phyloP scores from a whole-genome alignment of 1,140 invertebrate species.

The Drosophila kohkoa region DNA sequence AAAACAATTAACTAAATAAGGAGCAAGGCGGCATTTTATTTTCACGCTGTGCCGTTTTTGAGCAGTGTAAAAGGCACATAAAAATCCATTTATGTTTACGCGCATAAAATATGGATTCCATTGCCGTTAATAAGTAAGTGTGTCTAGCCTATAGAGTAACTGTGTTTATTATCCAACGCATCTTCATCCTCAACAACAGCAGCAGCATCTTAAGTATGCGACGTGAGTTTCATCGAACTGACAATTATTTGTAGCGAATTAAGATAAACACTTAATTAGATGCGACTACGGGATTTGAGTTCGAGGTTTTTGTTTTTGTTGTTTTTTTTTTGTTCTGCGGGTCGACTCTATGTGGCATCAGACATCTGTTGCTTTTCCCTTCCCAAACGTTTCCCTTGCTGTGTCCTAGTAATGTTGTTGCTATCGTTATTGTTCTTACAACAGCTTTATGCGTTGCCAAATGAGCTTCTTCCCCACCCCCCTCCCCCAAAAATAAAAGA shows the following conservation, averaged over 20 bases:
- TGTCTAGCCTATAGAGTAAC: conserved; percentile 13
- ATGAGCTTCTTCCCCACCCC: conserved; percentile 27
- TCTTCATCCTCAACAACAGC: too few species aligned
- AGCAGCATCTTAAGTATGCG: background rate
- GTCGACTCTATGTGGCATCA: background rate
- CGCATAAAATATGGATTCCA: conserved; percentile 8
- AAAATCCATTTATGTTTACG: conserved; percentile 13
- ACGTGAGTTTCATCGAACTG: conserved; percentile 53
- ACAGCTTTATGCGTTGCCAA: conserved; percentile 27
- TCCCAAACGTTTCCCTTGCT: background rate
- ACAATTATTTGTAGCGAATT: conserved; percentile 65
- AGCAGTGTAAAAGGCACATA: background rate
- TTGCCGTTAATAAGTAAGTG: conserved; percentile 2
- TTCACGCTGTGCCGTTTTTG: background rate
- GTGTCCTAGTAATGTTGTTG: conserved; percentile 25
- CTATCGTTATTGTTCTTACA: conserved; percentile 32
- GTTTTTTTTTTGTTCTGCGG: background rate
- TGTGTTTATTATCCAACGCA: conserved; percentile 18
- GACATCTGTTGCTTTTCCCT: conserved; percentile 36
- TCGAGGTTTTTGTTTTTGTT: background rate
- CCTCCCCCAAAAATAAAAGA: too few species aligned
- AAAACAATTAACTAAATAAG: background rate
- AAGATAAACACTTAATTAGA: conserved; percentile 74
- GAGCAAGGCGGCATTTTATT: background rate
- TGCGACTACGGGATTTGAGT: conserved; percentile 1